Evolutionary conservation across 2,888 invertebrate genomes (phyloP).

Genomic region (Helleia helle): DNA sequence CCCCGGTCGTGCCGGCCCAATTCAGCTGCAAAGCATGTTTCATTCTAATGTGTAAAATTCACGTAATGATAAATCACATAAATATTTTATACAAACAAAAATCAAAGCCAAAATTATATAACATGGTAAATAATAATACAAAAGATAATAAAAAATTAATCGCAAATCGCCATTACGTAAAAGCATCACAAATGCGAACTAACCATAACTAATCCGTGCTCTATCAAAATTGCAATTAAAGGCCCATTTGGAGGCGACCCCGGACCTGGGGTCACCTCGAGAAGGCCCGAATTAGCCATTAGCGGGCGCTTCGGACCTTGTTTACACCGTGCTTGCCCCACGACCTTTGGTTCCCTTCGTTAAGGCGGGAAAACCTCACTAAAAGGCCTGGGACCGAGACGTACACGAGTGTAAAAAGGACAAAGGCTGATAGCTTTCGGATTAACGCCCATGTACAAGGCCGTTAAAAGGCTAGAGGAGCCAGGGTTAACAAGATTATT

Average conservation of each 20-base stretch:
- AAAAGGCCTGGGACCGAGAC: slow-evolving; percentile 69
- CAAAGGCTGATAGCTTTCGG: slow-evolving; percentile 67
- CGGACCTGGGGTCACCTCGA: slow-evolving; percentile 66
- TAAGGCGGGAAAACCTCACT: slow-evolving; percentile 74
- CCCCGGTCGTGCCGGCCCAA: too few species aligned
- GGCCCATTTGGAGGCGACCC: slow-evolving; percentile 62
- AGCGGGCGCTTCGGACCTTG: slow-evolving; percentile 72
- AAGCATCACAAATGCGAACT: slow-evolving; percentile 13
- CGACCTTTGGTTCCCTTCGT: slow-evolving; percentile 74
- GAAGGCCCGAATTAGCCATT: slow-evolving; percentile 73
- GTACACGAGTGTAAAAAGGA: slow-evolving; percentile 52
- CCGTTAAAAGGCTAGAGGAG: slow-evolving; percentile 71
- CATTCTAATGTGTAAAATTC: too few species aligned
- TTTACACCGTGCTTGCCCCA: slow-evolving; percentile 75
- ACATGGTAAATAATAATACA: too few species aligned
- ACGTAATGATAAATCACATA: too few species aligned
- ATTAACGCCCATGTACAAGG: slow-evolving; percentile 70
- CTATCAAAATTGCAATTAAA: slow-evolving; percentile 72
- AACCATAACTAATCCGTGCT: slow-evolving; percentile 57
- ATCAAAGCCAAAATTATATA: too few species aligned
- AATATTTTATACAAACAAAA: too few species aligned
- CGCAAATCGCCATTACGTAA: slow-evolving; percentile 18
- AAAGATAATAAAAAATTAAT: slow-evolving; percentile 3
- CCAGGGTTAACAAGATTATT: slow-evolving; percentile 74
- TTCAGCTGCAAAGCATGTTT: too few species aligned